Base-by-base conservation (phyloP, 2,888 invertebrate species). In the Machimus atricapillus region DNA sequence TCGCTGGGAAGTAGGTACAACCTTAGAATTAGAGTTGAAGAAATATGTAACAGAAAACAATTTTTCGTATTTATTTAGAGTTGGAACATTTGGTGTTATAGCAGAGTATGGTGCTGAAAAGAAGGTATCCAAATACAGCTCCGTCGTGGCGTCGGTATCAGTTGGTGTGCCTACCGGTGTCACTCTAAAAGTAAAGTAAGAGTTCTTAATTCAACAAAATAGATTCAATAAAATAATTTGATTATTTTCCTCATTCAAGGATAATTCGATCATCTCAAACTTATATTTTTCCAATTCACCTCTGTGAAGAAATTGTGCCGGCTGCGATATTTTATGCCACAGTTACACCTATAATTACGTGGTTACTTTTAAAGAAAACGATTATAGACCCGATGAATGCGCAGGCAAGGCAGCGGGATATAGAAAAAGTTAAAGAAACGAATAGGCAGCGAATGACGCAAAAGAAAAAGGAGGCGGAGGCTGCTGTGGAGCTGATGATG, bases 271-370 rank as follows among this genome's bases (percentile, higher is more conserved):
- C 98, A 0, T 96, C 96, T 86, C 98, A 99, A 93, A 95, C 96
- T 0, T 97, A 98, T 90, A 94, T 96, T 40, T 96, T 98, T 90
- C 98, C 98, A 0, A 97, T 98, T 89, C 96, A 97, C 90, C 93
- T 99, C 31, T 97, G 98, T 90, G 98, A 98, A 90, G 97, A 97
- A 91, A 94, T 98, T 27, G 94, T 97, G 90, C 97, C 98, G 0
- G 96, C 97, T 27, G 97, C 98, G 0, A 94, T 99, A 66, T 97
- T 99, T 92, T 99, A 99, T 91, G 98, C 98, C 14, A 97, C 98
- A 0, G 93, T 97, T 0, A 94, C 97, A n/a, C 98, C 99, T 0
- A 89, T 98, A 16, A 93, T 98, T 52, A 94, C 95, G 1, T 97
- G 97, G 95, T 93, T 96, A 85, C 93, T 97, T 0, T 93, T 98